Percentiles rank a stretch among this genome's conserved stretches.
These are phyloP conservation scores for Prinia subflava DNA, from an alignment of 2,113 vertebrate species.

Conservation along the genomic window DNA sequence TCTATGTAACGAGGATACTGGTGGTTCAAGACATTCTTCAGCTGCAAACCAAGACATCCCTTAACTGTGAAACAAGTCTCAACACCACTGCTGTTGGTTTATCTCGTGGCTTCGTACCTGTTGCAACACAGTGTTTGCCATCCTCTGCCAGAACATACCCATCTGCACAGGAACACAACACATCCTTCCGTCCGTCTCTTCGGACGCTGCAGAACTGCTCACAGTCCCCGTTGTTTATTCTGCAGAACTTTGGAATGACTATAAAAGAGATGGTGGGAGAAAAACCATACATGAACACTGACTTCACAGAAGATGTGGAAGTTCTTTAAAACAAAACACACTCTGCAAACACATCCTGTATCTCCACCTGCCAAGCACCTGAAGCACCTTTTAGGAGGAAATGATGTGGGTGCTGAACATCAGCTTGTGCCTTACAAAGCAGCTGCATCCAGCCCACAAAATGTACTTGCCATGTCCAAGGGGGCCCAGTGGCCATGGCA, in stretches of 20 bases:
- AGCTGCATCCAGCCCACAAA: not conserved
- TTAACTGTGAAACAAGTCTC: not conserved
- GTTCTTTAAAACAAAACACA: not conserved
- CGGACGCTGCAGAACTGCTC: constrained; percentile 83
- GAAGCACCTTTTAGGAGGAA: not conserved
- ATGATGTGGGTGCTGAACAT: not conserved
- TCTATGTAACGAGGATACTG: not conserved
- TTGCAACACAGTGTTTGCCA: constrained; percentile 77
- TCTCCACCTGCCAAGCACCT: not conserved
- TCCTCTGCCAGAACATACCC: constrained; percentile 82
- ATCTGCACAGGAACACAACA: constrained; percentile 80
- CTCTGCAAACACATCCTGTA: not conserved
- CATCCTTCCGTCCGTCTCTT: not conserved
- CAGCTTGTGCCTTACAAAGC: not conserved
- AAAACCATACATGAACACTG: not conserved
- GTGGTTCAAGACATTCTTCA: not conserved
- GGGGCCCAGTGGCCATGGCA: not conserved
- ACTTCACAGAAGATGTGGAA: not conserved
- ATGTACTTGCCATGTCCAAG: rapidly evolving
- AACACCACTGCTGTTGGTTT: not conserved
- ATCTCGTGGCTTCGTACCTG: constrained; percentile 63
- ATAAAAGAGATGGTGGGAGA: not conserved
- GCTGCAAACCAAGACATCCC: not conserved
- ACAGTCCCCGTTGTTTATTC: constrained; percentile 85
- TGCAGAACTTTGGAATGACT: constrained; percentile 83